Conservation (phyloP, 1,140 invertebrate species). For the Brachionus koreanus region DNA sequence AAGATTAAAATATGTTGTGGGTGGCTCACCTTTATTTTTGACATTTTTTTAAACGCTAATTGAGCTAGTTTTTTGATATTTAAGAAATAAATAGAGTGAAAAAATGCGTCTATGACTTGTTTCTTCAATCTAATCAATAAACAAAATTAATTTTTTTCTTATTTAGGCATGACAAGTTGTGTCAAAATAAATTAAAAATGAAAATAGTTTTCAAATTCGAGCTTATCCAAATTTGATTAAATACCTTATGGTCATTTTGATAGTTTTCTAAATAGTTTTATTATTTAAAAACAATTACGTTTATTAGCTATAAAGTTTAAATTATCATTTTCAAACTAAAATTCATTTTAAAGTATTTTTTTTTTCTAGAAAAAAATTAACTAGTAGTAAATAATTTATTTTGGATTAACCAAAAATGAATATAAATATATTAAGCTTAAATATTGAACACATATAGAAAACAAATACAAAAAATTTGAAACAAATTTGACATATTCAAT, state of each 20-base stretch:
- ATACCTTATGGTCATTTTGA: not conserved
- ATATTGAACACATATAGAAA: not conserved
- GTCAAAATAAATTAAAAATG: conserved; percentile 3
- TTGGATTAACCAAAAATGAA: not conserved
- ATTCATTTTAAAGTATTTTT: not conserved
- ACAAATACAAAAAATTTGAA: not conserved
- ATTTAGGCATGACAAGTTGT: not conserved
- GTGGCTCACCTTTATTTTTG: not conserved
- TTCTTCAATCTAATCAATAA: not conserved
- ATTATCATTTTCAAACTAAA: not conserved
- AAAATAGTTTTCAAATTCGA: not conserved
- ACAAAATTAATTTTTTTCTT: not conserved
- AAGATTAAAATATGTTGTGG: too few species aligned
- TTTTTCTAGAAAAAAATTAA: not conserved
- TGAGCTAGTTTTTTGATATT: not conserved
- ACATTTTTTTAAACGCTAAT: not conserved
- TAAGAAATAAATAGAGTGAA: not conserved
- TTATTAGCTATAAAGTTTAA: not conserved
- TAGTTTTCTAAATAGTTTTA: not conserved
- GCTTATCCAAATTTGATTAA: not conserved
- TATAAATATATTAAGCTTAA: not conserved
- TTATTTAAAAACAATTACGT: conserved; percentile 6
- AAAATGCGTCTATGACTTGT: not conserved
- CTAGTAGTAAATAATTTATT: not conserved
- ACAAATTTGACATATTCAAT: too few species aligned